A percentile compares a stretch with the other conserved stretches of the same genome.
Evolutionary conservation across 1,140 invertebrate genomes (phyloP).

Genomic region (Caerostris darwini): DNA sequence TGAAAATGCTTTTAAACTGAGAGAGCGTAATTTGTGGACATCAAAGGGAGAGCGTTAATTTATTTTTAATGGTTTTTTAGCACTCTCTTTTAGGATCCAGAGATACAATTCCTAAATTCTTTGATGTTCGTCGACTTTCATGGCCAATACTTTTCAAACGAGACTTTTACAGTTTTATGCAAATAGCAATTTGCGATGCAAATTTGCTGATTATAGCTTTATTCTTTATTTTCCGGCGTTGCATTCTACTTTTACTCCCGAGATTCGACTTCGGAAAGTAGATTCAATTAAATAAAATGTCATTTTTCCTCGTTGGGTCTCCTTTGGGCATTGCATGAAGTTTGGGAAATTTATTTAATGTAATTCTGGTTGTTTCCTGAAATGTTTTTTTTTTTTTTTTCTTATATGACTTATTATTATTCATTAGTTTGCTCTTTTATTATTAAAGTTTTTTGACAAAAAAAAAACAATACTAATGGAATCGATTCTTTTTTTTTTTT

Average conservation of each 20-base stretch:
- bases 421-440: not conserved
- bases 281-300: slow-evolving; percentile 65
- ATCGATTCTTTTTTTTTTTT: not conserved
- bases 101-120: slow-evolving; percentile 19
- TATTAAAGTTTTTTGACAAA: not conserved
- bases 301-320: not conserved
- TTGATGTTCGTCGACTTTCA: slow-evolving; percentile 48
- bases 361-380: not conserved
- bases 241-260: not conserved
- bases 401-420: not conserved
- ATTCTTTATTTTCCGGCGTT: not conserved
- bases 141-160: slow-evolving; percentile 51
- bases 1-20: not conserved
- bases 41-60: slow-evolving; percentile 30
- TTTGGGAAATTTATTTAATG: not conserved
- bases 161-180: slow-evolving; percentile 69
- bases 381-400: not conserved
- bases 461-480: not conserved
- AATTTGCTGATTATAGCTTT: slow-evolving; percentile 61
- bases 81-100: not conserved
- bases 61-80: not conserved
- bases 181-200: slow-evolving; percentile 70
- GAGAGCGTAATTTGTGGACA: not conserved
- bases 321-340: not conserved
- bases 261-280: not conserved